Percentiles rank a stretch among this genome's conserved stretches.
Evolutionary conservation across 2,888 invertebrate genomes (phyloP).

Genomic region (Drosophila limbata): DNA sequence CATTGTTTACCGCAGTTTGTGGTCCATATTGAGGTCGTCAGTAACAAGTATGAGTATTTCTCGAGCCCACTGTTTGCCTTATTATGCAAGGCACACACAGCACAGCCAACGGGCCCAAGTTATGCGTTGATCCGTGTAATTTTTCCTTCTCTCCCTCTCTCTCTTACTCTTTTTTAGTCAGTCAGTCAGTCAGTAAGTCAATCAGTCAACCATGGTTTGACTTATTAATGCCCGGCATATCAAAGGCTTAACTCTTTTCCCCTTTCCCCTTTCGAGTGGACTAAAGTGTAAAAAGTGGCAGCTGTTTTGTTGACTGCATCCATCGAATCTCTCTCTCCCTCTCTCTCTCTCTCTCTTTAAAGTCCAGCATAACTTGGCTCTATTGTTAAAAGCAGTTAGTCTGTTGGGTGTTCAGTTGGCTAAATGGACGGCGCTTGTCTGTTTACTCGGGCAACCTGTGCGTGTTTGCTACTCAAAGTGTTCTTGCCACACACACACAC

Average conservation of each 20-base stretch:
- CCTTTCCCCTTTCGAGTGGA: background rate
- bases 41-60: slow-evolving; percentile 14
- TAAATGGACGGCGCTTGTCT: slow-evolving; percentile 27
- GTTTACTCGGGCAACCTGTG: slow-evolving; percentile 27
- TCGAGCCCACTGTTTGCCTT: slow-evolving; percentile 35
- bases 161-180: background rate
- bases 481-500: slow-evolving; percentile 13
- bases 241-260: slow-evolving; percentile 53
- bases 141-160: slow-evolving; percentile 33
- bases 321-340: background rate
- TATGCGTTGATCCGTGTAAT: slow-evolving; percentile 67
- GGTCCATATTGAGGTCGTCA: slow-evolving; percentile 33
- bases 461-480: slow-evolving; percentile 19
- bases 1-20: slow-evolving; percentile 70
- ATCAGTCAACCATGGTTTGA: slow-evolving; percentile 57
- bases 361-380: slow-evolving; percentile 10
- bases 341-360: slow-evolving; percentile 14
- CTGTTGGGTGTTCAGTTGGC: slow-evolving; percentile 22
- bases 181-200: slow-evolving; percentile 26
- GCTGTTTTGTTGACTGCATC: slow-evolving; percentile 27
- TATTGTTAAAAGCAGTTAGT: slow-evolving; percentile 35
- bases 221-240: slow-evolving; percentile 69
- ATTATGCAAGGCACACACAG: slow-evolving; percentile 69
- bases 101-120: slow-evolving; percentile 39
- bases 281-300: slow-evolving; percentile 37